Conservation (phyloP, 1,140 invertebrate genomes). For the Mamestra configurata region DNA sequence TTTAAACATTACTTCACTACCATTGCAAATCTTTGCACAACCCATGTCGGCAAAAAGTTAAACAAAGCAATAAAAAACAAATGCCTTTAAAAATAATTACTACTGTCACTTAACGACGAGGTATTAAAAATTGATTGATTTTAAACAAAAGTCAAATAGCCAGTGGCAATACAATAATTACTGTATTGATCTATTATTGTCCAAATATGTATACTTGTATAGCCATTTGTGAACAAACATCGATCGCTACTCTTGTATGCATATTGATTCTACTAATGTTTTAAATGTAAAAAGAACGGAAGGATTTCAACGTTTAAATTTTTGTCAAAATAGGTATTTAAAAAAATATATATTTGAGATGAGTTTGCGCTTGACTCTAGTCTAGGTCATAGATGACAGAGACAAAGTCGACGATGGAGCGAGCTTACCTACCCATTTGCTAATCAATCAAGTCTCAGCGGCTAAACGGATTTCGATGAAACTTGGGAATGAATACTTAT, state of each 20-base stretch:
- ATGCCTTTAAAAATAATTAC: conserved; percentile 20
- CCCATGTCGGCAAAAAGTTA: neutral
- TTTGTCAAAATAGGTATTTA: no score
- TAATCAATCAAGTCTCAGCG: no score
- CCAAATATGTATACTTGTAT: conserved; percentile 1
- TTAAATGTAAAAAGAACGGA: no score
- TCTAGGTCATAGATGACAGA: no score
- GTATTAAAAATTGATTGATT: neutral
- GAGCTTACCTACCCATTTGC: no score
- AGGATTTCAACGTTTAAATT: no score
- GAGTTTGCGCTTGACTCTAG: no score
- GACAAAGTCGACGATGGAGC: no score
- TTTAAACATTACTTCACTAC: neutral
- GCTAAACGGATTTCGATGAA: no score
- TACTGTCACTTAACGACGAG: neutral
- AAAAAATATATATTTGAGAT: no score
- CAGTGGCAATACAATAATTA: neutral
- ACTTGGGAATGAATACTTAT: no score
- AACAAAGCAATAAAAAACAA: neutral
- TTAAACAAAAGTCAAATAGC: neutral
- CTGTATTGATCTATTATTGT: conserved; percentile 13
- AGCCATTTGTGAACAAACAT: neutral
- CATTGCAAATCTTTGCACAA: neutral
- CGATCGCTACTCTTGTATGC: neutral
- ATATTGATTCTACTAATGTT: no score